A percentile compares a stretch with the other conserved stretches of the same genome.
phyloP scores from a whole-genome alignment of 2,888 invertebrate genomes.

The Platyscelio sp. region DNA sequence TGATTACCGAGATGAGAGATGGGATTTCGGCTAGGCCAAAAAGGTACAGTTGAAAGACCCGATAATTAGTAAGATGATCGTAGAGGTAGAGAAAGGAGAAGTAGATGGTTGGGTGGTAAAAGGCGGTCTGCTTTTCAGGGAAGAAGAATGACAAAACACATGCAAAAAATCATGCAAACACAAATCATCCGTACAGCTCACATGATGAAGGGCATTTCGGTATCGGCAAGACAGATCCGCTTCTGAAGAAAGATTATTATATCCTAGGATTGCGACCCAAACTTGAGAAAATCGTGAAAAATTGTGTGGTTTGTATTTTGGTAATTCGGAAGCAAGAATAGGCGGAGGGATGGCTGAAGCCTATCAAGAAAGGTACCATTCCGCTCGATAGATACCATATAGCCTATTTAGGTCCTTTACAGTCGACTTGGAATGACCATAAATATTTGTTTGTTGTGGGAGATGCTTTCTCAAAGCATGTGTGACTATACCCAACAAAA shows the following conservation, averaged over 20 bases:
- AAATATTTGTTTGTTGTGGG: no score
- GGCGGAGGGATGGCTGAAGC: background rate
- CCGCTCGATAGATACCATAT: background rate
- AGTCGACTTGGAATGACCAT: no score
- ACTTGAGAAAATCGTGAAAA: background rate
- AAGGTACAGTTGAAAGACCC: no score
- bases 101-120: no score
- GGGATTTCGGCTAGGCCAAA: no score
- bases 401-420: background rate
- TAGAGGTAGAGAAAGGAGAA: background rate
- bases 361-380: background rate
- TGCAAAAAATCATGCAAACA: no score
- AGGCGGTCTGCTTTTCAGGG: no score
- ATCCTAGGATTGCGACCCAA: background rate
- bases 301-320: background rate
- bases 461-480: no score
- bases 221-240: background rate
- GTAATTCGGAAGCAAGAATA: background rate
- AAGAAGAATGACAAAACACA: no score
- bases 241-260: background rate
- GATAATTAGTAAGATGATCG: no score
- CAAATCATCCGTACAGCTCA: background rate
- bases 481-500: no score
- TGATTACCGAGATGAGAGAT: no score
- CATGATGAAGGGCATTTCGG: background rate